A percentile compares a stretch with the other conserved stretches of the same genome.
phyloP scores from a whole-genome alignment of 1,140 invertebrate species.

The Meloidogyne exigua region DNA sequence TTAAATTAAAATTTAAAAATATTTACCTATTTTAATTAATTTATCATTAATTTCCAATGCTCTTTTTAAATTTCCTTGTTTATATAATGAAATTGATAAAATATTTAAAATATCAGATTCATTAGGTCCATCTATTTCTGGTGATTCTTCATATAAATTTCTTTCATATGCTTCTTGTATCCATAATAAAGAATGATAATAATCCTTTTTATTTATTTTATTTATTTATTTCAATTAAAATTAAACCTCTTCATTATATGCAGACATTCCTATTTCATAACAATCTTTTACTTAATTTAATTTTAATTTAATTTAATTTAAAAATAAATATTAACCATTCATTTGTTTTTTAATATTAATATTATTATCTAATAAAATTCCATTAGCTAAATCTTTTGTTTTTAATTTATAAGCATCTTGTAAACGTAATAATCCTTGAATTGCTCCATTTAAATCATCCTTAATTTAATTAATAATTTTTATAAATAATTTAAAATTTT shows the following conservation, averaged over 20 bases:
- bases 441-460: constrained; percentile 85
- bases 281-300: background rate
- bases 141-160: background rate
- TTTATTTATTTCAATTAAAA: background rate
- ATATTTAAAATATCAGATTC: background rate
- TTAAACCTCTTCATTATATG: background rate
- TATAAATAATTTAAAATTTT: background rate
- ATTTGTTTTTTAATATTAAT: background rate
- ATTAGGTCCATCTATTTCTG: background rate
- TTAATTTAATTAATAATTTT: constrained; percentile 36
- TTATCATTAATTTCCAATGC: constrained; percentile 88
- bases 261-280: background rate
- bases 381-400: constrained; percentile 81
- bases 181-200: constrained; percentile 8
- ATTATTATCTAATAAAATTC: constrained; percentile 61
- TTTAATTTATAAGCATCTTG: constrained; percentile 90
- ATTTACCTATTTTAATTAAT: constrained; percentile 65
- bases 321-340: background rate
- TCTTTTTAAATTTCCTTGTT: constrained; percentile 79
- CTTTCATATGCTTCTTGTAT: background rate
- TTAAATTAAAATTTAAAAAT: background rate
- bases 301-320: background rate
- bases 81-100: constrained; percentile 72
- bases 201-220: background rate
- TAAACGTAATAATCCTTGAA: constrained; percentile 85